These are phyloP conservation scores for Ormyrus pomaceus DNA, from an alignment of 2,888 invertebrate species.

Conservation along the genomic window DNA sequence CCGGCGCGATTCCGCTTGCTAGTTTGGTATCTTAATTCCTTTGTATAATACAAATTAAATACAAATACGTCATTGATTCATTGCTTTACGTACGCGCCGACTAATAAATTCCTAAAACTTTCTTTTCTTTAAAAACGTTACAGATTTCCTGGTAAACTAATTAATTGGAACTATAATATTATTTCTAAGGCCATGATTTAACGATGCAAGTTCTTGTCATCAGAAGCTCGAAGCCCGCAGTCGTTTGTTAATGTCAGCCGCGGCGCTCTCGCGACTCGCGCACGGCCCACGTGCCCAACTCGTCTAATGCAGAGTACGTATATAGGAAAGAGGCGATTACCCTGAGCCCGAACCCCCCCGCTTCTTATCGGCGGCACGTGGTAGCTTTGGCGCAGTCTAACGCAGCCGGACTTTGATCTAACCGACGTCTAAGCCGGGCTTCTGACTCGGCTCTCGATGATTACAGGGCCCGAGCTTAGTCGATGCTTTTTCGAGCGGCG, in stretches of 20 bases:
- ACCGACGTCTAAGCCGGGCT: slow-evolving; percentile 31
- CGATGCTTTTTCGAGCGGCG: slow-evolving; percentile 11
- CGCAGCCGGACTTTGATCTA: slow-evolving; percentile 31
- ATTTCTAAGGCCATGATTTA: too few relatives aligned
- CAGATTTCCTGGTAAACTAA: too few relatives aligned
- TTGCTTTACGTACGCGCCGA: too few relatives aligned
- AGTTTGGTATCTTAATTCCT: too few relatives aligned
- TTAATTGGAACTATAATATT: too few relatives aligned
- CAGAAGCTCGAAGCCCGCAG: slow-evolving; percentile 63
- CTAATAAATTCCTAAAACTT: too few relatives aligned
- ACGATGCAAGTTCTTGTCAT: slow-evolving; percentile 24
- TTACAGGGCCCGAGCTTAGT: slow-evolving; percentile 22
- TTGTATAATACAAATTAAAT: too few relatives aligned
- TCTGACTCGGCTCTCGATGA: slow-evolving; percentile 14
- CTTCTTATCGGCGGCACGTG: slow-evolving; percentile 17
- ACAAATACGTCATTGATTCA: too few relatives aligned
- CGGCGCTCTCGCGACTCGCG: background rate
- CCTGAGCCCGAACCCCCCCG: background rate
- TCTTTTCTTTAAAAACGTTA: too few relatives aligned
- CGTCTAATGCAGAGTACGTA: slow-evolving; percentile 34
- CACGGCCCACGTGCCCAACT: slow-evolving; percentile 4
- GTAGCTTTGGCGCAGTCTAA: background rate
- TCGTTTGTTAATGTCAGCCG: slow-evolving; percentile 69
- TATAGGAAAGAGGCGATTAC: slow-evolving; percentile 35
- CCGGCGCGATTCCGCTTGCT: too few relatives aligned